Percentiles rank a stretch among this genome's conserved stretches.
phyloP scores from a whole-genome alignment of 2,113 vertebrate species.

The Nibea albiflora region DNA sequence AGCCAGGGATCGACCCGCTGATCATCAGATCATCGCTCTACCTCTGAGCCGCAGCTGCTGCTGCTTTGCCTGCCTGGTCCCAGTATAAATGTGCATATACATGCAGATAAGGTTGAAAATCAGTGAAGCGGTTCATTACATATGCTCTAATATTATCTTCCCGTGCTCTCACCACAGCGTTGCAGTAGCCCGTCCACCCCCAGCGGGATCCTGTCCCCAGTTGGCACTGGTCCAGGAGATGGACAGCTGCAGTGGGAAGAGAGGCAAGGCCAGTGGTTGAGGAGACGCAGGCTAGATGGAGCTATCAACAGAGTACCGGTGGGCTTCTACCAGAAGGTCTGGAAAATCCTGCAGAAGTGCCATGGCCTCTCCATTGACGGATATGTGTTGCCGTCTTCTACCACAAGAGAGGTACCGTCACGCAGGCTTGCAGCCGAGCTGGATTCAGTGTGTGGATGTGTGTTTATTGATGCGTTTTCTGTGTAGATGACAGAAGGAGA shows the following conservation, averaged over 20 bases:
- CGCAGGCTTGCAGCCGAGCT: not conserved
- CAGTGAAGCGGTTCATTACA: not conserved
- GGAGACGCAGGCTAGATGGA: slow-evolving; percentile 94
- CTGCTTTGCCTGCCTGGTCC: not conserved
- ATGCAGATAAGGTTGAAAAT: slow-evolving; percentile 40
- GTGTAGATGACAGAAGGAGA: slow-evolving; percentile 94
- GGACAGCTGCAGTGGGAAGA: slow-evolving; percentile 89
- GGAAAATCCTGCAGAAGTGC: slow-evolving; percentile 98
- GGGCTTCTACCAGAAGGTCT: slow-evolving; percentile 98
- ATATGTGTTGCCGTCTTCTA: slow-evolving; percentile 96
- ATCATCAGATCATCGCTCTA: too few species aligned
- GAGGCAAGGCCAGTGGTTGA: slow-evolving; percentile 95
- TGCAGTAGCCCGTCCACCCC: slow-evolving; percentile 95
- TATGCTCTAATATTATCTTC: not conserved
- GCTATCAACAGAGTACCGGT: slow-evolving; percentile 98
- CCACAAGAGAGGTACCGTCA: slow-evolving; percentile 90
- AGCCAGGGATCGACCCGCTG: too few species aligned
- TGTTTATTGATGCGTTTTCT: slow-evolving; percentile 16
- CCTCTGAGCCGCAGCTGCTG: too few species aligned
- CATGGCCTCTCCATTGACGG: slow-evolving; percentile 97
- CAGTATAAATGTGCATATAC: not conserved
- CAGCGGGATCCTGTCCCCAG: slow-evolving; percentile 88
- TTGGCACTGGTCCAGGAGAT: slow-evolving; percentile 77
- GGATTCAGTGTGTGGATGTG: not conserved
- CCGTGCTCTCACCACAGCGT: slow-evolving; percentile 81